Evolutionary conservation across 2,113 vertebrate species (phyloP), one percentile per base, ranked within the genome.

Genomic region (Columba livia): DNA sequence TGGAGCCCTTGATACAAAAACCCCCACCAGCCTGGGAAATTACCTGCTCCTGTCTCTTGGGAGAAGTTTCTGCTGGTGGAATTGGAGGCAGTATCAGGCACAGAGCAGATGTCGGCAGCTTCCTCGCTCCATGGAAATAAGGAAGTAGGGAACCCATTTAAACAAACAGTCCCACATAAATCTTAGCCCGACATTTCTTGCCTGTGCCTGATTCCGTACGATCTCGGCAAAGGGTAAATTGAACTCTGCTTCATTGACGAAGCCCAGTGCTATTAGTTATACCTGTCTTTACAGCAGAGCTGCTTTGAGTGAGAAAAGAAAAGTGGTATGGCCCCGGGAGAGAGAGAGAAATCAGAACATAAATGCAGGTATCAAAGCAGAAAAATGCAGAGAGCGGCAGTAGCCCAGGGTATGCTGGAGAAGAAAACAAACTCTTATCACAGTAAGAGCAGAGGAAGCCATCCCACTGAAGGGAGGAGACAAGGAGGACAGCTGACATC

Each of bases 351-450:
- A 92, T 94, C 88, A 60, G 85, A 95, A 84, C 92, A 47, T 80
- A 95, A 93, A 87, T 87, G 89, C 79, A 89, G 89, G 89, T 96
- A 97, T 97, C 95, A 97, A 95, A 97, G 91, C 90, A 94, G 89
- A 95, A 95, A 96, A 96, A 95, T 73, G 84, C 91, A 86, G 94
- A 75, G 77, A 29, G 40, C 26, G 14, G 69, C 47, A 81, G 93
- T 90, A 88, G 79, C 88, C 94, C 94, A 81, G 87, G 86, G 81
- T 91, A 78, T 84, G 61, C 7, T 71, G 82, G 75, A 86, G 84
- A 91, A 87, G 90, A 96, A 96, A 97, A 95, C 88, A 92, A 96
- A 93, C 95, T 93, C 96, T 97, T 96, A 93, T 96, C 85, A 86
- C 77, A 94, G 92, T 78, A 38, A 95, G 85, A 95, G 93, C 95